Evolutionary conservation across 2,797 vertebrate genomes (phyloP).

Genomic region (Petrocephalus sullivani): DNA sequence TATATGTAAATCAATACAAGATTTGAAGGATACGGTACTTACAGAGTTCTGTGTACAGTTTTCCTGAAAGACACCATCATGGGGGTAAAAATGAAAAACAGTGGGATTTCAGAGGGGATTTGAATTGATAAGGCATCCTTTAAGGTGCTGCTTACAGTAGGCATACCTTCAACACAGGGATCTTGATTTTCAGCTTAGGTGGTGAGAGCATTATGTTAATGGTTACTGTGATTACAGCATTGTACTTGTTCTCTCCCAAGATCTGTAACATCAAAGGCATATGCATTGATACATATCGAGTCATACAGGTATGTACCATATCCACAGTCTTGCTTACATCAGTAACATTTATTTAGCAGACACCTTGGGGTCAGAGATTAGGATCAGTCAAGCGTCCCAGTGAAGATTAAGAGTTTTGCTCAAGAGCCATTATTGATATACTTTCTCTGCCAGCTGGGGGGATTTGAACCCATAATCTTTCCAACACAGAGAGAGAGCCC

Average conservation of each 20-base stretch:
- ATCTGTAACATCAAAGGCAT: conserved; percentile 33
- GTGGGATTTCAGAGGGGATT: neutral
- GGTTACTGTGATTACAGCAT: conserved; percentile 27
- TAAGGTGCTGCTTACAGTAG: neutral
- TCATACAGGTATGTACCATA: neutral
- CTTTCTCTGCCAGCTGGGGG: neutral
- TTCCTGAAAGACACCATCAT: neutral
- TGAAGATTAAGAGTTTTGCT: neutral
- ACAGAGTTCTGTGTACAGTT: neutral
- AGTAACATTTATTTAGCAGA: neutral
- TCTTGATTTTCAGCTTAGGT: conserved; percentile 6
- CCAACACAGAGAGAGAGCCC: neutral
- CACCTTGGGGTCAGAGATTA: neutral
- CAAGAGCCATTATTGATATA: neutral
- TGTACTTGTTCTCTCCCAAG: conserved; percentile 40
- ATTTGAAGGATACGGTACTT: neutral
- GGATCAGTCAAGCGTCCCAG: neutral
- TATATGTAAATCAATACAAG: neutral
- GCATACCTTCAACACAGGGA: conserved; percentile 31
- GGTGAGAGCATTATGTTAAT: conserved; percentile 26
- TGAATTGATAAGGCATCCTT: neutral
- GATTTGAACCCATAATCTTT: too few relatives aligned
- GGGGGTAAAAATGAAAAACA: neutral
- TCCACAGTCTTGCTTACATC: neutral
- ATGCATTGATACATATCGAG: neutral